phyloP scores from a whole-genome alignment of 2,113 vertebrate species.

The Laticauda colubrina region DNA sequence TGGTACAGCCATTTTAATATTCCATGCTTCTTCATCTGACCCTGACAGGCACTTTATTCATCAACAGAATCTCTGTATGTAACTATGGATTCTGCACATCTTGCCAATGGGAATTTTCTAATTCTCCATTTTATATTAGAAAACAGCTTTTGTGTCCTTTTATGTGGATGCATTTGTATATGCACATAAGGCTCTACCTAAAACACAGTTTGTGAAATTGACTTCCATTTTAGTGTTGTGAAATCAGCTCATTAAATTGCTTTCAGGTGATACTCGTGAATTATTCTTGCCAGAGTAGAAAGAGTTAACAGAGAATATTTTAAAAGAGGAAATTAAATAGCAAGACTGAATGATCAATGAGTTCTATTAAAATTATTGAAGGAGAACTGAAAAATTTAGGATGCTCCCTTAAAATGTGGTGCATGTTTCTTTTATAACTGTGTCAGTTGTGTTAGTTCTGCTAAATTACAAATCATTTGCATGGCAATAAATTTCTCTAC shows the following conservation, averaged over 20 bases:
- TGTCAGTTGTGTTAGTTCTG: slow-evolving; percentile 19
- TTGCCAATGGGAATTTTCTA: neutral
- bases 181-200: neutral
- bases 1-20: neutral
- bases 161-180: neutral
- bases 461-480: slow-evolving; percentile 52
- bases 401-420: slow-evolving; percentile 26
- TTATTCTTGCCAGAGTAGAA: neutral
- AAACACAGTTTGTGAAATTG: neutral
- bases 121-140: neutral
- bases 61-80: neutral
- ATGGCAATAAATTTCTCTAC: slow-evolving; percentile 53
- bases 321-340: neutral
- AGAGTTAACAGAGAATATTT: neutral
- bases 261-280: neutral
- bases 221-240: neutral
- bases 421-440: slow-evolving; percentile 27
- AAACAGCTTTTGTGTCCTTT: neutral
- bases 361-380: slow-evolving; percentile 13
- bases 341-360: slow-evolving; percentile 4
- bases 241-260: neutral
- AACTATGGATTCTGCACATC: neutral
- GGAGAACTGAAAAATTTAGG: neutral
- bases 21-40: neutral
- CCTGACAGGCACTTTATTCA: neutral